Evolutionary conservation across 2,113 vertebrate species (phyloP), one percentile per base, ranked within the genome.

Genomic region (Sinocyclocheilus anshuiensis): DNA sequence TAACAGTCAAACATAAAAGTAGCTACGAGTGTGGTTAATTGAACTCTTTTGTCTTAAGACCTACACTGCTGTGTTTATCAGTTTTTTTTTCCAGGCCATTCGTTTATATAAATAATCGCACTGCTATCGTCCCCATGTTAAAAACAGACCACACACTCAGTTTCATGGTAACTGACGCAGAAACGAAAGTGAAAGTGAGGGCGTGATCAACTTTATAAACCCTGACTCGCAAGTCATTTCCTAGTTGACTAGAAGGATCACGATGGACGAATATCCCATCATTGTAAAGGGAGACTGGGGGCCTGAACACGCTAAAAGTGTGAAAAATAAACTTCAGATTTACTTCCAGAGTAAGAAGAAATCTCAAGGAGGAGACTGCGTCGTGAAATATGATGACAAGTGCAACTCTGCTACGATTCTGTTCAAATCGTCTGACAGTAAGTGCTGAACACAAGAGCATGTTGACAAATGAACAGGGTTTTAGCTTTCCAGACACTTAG

Each of bases 311-410:
- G 1, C n/a, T 0, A 93, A 90, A 57, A 93, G 72, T 72, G 0
- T 89, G 39, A 74, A 11, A 45, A 87, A 26, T 33, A 97, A 97
- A 81, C 91, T 97, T 18, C 90, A 94, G 0, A 11, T 90, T 9
- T 95, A 98, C 75, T 98, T 98, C 91, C 94, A 96, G 92, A 97
- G 95, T 18, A 82, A 0, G 36, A 96, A 84, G 90, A 93, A 86
- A 9, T 97, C 97, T 0, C 86, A 93, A 2, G 97, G 97, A 0
- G 96, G 95, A 4, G 97, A 97, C 61, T 97, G 97, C 65, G 29
- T 84, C 0, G 93, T 98, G 79, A 77, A 57, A 0, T 26, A 0
- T 0, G 0, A 90, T 76, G 42, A 90, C 15, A 63, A 82, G 20
- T n/a, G 15, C 16, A 86, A 74, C 0, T 77, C 71, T 6, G 97